Conservation (phyloP, 1,140 invertebrate genomes). For the Fopius arisanus region DNA sequence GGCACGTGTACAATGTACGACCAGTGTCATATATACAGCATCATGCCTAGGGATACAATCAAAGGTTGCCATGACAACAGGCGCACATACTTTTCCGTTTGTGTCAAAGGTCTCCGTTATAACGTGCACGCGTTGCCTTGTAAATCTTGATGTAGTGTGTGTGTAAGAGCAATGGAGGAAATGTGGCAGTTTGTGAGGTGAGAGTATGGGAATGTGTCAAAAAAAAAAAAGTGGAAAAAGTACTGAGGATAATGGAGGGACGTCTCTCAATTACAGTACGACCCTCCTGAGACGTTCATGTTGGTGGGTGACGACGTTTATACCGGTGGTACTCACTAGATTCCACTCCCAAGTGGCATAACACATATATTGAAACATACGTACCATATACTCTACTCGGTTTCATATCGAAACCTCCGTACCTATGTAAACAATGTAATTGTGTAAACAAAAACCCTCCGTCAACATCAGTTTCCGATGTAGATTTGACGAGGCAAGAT, state of each 20-base stretch:
- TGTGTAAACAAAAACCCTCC: not conserved
- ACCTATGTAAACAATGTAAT: not conserved
- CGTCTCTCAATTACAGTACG: constrained; percentile 35
- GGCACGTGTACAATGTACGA: not conserved
- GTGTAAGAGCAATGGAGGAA: not conserved
- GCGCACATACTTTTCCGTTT: not conserved
- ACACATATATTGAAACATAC: not conserved
- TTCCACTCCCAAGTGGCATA: not conserved
- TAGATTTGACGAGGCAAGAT: not conserved
- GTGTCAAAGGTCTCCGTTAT: not conserved
- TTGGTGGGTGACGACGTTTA: not conserved
- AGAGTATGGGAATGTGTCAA: not conserved
- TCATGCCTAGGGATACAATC: constrained; percentile 45
- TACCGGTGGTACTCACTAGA: not conserved
- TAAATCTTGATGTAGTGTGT: not conserved
- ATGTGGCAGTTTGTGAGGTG: not conserved
- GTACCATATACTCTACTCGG: not conserved
- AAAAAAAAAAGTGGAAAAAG: not conserved
- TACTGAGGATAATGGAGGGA: constrained; percentile 26
- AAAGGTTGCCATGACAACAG: constrained; percentile 59
- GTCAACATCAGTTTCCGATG: not conserved
- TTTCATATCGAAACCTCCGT: not conserved
- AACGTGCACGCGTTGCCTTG: not conserved
- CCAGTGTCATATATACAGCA: not conserved
- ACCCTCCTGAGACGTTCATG: constrained; percentile 17